Evolutionary conservation across 2,797 vertebrate genomes (phyloP).

Genomic region (Mormyrops attenuatus): DNA sequence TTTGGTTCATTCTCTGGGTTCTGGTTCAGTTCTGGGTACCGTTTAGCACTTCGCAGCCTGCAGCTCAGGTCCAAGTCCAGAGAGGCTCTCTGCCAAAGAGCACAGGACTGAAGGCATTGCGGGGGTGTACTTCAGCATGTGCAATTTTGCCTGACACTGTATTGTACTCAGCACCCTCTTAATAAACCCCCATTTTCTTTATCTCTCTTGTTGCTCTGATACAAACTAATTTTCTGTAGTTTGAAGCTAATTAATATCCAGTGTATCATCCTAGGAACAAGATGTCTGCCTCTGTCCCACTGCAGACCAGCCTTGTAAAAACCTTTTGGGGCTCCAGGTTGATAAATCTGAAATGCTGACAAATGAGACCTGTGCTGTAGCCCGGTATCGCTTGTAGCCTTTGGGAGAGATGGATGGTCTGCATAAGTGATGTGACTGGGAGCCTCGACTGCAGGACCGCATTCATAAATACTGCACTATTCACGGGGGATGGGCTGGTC

Average conservation of each 20-base stretch:
- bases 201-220: background rate
- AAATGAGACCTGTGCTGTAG: background rate
- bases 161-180: background rate
- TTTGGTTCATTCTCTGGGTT: background rate
- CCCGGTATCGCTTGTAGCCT: background rate
- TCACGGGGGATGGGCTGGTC: background rate
- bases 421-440: constrained; percentile 20
- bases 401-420: background rate
- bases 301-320: background rate
- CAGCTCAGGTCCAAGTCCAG: background rate
- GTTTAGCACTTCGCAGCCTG: background rate
- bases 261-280: background rate
- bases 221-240: background rate
- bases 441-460: background rate
- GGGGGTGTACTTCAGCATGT: background rate
- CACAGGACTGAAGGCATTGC: background rate
- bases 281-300: background rate
- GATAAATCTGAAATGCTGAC: background rate
- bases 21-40: background rate
- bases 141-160: background rate
- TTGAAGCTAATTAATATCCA: background rate
- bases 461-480: background rate
- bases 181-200: background rate
- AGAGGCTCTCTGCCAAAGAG: background rate
- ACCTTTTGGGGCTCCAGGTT: background rate